These are phyloP conservation scores for Chiridota heheva DNA, from an alignment of 35 echinoderm and acorn worm species.

Conservation along the genomic window DNA sequence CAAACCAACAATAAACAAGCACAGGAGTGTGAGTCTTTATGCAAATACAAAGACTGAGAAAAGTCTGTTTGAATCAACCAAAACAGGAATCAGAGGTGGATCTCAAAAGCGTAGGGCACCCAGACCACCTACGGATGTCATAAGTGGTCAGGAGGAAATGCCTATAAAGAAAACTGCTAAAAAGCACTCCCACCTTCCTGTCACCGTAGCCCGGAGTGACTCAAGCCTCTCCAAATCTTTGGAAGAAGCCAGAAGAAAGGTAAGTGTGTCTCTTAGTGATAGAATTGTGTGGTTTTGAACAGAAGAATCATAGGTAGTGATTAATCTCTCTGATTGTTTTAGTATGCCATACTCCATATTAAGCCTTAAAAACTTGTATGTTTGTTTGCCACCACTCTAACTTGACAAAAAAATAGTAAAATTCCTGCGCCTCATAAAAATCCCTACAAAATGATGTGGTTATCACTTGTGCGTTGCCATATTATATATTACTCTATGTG, in stretches of 20 bases:
- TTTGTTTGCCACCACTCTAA: neutral
- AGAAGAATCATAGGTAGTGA: neutral
- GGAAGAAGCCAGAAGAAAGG: slow-evolving; percentile 78
- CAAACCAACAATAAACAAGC: neutral
- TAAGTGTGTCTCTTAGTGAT: slow-evolving; percentile 36
- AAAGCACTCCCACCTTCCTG: slow-evolving; percentile 6
- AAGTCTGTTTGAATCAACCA: slow-evolving; percentile 4
- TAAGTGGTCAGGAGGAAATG: slow-evolving; percentile 1
- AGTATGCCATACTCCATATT: neutral
- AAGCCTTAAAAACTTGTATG: neutral
- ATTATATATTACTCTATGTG: neutral
- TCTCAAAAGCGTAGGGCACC: slow-evolving; percentile 43
- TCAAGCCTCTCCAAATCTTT: slow-evolving; percentile 78
- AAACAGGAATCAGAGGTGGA: slow-evolving; percentile 34
- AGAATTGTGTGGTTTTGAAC: neutral
- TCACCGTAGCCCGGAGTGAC: slow-evolving; percentile 67
- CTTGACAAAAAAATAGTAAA: neutral
- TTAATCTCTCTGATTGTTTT: neutral
- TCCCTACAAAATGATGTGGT: too few relatives aligned
- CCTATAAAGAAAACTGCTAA: slow-evolving; percentile 25
- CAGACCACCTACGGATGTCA: slow-evolving; percentile 1
- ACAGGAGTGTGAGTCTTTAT: neutral
- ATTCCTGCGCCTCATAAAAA: neutral
- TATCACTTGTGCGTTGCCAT: too few relatives aligned
- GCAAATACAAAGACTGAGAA: neutral